Percentiles rank a stretch among this genome's conserved stretches.
These are phyloP conservation scores for Griposia aprilina DNA, from an alignment of 2,888 invertebrate species.

Conservation along the genomic window DNA sequence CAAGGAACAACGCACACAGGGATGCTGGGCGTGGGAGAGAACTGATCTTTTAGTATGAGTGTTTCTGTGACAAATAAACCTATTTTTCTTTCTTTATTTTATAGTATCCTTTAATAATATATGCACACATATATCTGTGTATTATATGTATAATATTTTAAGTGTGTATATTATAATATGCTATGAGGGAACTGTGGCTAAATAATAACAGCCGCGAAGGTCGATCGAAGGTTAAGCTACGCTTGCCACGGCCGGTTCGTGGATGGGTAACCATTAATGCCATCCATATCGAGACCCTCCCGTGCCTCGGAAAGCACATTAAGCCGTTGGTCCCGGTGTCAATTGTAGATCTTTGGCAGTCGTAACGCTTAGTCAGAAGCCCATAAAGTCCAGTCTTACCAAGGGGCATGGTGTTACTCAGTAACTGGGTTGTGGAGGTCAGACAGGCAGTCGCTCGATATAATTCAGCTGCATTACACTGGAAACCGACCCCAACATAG, in stretches of 20 bases:
- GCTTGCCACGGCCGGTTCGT: not conserved
- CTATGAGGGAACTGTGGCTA: not conserved
- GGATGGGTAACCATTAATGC: not conserved
- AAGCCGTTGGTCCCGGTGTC: not conserved
- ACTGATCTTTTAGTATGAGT: not conserved
- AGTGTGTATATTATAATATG: not conserved
- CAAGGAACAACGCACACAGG: slow-evolving; percentile 19
- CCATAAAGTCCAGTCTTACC: not conserved
- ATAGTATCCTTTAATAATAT: not conserved
- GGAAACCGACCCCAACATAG: no score
- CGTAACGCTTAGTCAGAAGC: not conserved
- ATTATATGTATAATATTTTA: no score
- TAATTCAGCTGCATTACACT: no score
- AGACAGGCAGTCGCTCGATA: not conserved
- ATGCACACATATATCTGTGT: no score
- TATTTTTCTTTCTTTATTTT: not conserved
- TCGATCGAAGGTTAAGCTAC: not conserved
- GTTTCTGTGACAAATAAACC: not conserved
- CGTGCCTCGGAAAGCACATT: not conserved
- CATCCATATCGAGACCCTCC: not conserved
- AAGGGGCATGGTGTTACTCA: not conserved
- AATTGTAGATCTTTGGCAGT: not conserved
- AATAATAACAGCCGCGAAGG: not conserved
- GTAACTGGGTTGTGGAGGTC: not conserved
- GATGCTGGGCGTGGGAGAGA: not conserved